phyloP scores from a whole-genome alignment of 2,888 invertebrate genomes.

The Drosophila ustulata region DNA sequence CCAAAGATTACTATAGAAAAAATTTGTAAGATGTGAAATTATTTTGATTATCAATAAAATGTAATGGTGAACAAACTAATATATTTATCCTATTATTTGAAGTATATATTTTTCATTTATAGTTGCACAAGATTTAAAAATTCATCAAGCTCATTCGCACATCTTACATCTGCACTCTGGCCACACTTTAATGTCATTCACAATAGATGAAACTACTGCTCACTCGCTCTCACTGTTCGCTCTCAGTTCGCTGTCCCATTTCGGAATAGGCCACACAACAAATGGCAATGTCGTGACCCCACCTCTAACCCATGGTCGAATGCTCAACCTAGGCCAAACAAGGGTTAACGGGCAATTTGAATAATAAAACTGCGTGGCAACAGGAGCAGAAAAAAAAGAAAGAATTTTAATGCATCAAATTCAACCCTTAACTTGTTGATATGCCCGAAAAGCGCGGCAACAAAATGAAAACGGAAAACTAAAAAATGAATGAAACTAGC shows the following conservation, averaged over 20 bases:
- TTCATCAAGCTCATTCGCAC: neutral
- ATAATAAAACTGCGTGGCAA: conserved; percentile 69
- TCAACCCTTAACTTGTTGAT: conserved; percentile 84
- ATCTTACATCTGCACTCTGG: conserved; percentile 33
- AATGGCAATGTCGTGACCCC: conserved; percentile 72
- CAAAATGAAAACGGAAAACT: conserved; percentile 47
- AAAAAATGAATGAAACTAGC: conserved; percentile 48
- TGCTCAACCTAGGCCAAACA: conserved; percentile 58
- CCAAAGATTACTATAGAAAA: no score
- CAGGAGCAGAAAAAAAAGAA: conserved; percentile 30
- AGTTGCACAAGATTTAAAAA: neutral
- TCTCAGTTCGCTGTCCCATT: conserved; percentile 79
- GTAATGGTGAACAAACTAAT: no score
- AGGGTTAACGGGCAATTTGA: conserved; percentile 81
- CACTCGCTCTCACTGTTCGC: conserved; percentile 35
- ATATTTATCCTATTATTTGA: no score
- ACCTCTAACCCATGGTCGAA: conserved; percentile 75
- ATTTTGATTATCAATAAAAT: no score
- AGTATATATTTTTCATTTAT: no score
- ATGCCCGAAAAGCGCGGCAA: conserved; percentile 49
- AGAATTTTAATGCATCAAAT: conserved; percentile 4
- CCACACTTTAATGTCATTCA: conserved; percentile 42
- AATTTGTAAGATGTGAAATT: no score
- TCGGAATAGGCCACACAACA: conserved; percentile 61
- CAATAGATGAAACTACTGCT: conserved; percentile 43